A percentile compares a stretch with the other conserved stretches of the same genome.
Evolutionary conservation across 2,888 invertebrate genomes (phyloP).

Genomic region (Stegophylla sp.): DNA sequence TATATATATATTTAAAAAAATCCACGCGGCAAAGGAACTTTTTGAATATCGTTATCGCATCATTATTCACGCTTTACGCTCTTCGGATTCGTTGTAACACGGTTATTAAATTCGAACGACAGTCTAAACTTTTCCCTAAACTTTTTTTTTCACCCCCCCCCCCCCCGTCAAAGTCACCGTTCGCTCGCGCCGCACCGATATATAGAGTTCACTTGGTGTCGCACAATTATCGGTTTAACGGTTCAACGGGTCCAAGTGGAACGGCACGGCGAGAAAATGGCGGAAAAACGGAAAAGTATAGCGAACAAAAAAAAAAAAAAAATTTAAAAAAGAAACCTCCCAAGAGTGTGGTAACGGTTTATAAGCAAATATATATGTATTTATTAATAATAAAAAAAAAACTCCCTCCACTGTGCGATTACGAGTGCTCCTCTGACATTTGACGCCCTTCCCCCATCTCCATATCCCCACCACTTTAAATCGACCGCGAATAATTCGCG

Average conservation of each 20-base stretch:
- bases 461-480: no score
- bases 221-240: constrained; percentile 58
- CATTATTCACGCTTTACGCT: constrained; percentile 57
- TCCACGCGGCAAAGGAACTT: constrained; percentile 31
- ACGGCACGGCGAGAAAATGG: constrained; percentile 13
- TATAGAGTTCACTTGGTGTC: constrained; percentile 53
- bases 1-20: constrained; percentile 53
- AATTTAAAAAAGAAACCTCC: no score
- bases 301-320: constrained; percentile 28
- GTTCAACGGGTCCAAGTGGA: constrained; percentile 42
- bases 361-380: constrained; percentile 29
- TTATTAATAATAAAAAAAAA: neutral
- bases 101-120: constrained; percentile 58
- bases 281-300: constrained; percentile 31
- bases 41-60: constrained; percentile 57
- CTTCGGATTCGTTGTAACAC: constrained; percentile 58
- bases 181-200: neutral
- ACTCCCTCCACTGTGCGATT: neutral
- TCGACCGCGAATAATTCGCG: no score
- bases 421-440: no score
- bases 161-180: no score
- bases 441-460: no score
- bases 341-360: constrained; percentile 12
- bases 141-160: constrained; percentile 23
- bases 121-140: constrained; percentile 54